These are phyloP conservation scores for Mimachlamys varia DNA, from an alignment of 2,888 invertebrate genomes.

Conservation along the genomic window DNA sequence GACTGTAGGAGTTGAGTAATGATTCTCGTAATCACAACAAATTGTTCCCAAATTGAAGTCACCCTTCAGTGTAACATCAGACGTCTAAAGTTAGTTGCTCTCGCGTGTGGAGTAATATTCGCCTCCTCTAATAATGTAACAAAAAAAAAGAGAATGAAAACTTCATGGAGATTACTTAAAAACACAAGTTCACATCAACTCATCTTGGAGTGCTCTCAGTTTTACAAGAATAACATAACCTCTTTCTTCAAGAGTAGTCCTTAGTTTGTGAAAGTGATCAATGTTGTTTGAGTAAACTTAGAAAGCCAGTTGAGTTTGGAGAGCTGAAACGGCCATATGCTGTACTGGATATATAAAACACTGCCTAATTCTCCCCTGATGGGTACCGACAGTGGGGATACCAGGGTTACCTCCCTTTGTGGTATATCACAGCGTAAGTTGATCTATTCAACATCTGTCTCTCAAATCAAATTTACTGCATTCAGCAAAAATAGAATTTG, in stretches of 20 bases:
- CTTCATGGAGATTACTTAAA: not conserved
- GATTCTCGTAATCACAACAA: not conserved
- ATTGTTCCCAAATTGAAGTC: not conserved
- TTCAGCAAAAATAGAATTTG: conserved; percentile 17
- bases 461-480: not conserved
- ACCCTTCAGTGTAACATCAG: conserved; percentile 7
- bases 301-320: not conserved
- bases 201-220: not conserved
- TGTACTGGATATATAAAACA: not conserved
- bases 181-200: conserved; percentile 9
- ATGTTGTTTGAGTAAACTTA: conserved; percentile 20
- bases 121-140: not conserved
- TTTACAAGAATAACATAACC: not conserved
- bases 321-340: not conserved
- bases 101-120: not conserved
- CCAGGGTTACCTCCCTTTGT: not conserved
- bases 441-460: conserved; percentile 31
- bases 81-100: not conserved
- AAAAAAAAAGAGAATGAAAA: not conserved
- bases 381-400: not conserved
- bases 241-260: not conserved
- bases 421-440: not conserved
- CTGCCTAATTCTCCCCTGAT: conserved; percentile 24
- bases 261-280: conserved; percentile 9
- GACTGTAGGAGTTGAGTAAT: not conserved